A percentile compares a stretch with the other conserved stretches of the same genome.
phyloP scores from a whole-genome alignment of 2,888 invertebrate genomes.

The Hydropsyche betteni region DNA sequence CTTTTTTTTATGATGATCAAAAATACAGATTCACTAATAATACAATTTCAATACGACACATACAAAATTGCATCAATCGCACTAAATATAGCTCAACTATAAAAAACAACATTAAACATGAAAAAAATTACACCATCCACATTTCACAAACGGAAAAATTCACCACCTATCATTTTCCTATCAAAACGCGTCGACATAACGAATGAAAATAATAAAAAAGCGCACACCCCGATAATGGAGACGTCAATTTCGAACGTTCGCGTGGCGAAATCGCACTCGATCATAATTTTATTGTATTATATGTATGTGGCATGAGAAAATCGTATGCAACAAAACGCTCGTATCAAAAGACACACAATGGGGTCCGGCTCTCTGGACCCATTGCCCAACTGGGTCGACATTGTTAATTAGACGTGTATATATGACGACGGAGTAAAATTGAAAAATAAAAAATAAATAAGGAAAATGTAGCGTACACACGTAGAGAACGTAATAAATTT shows the following conservation, averaged over 20 bases:
- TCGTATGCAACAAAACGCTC: conserved; percentile 41
- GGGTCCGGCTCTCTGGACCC: conserved; percentile 39
- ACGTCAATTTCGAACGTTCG: too few relatives aligned
- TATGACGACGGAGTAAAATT: conserved; percentile 4
- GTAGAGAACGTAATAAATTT: conserved; percentile 1
- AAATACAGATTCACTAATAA: too few relatives aligned
- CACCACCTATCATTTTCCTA: background rate
- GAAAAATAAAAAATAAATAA: background rate
- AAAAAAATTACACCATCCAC: too few relatives aligned
- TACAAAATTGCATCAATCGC: too few relatives aligned
- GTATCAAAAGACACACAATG: conserved; percentile 38
- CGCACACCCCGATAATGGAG: too few relatives aligned
- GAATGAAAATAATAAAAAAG: too few relatives aligned
- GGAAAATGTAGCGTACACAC: background rate
- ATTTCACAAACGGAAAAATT: background rate
- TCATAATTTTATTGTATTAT: conserved; percentile 9
- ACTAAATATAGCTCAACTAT: too few relatives aligned
- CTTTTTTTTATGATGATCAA: too few relatives aligned
- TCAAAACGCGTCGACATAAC: background rate
- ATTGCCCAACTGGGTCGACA: conserved; percentile 46
- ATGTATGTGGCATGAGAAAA: conserved; percentile 31
- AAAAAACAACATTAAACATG: too few relatives aligned
- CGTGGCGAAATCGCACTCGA: conserved; percentile 36
- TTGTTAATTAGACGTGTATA: conserved; percentile 43
- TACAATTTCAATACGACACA: too few relatives aligned